Conservation (phyloP, 2,888 invertebrate genomes). For the Trileptium ribeirensis region DNA sequence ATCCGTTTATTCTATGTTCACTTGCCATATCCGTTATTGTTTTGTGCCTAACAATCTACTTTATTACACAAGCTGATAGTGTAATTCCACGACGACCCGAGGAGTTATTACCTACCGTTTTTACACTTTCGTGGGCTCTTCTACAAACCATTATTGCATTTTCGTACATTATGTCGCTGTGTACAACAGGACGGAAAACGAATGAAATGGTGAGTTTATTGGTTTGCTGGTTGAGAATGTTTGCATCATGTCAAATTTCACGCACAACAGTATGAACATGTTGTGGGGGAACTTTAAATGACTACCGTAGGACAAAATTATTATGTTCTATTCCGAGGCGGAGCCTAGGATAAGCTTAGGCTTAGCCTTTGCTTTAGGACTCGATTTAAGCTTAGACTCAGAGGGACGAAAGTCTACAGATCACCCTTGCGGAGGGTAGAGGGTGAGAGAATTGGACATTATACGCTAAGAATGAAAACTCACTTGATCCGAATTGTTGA, state of each 20-base stretch:
- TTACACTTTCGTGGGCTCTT: slow-evolving; percentile 1
- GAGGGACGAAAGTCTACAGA: no score
- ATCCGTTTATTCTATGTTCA: background rate
- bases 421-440: no score
- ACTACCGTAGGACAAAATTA: no score
- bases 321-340: no score
- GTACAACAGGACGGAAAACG: background rate
- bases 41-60: slow-evolving; percentile 8
- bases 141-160: slow-evolving; percentile 4
- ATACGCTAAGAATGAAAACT: no score
- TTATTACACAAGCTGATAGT: slow-evolving; percentile 6
- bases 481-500: no score
- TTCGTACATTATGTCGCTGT: background rate
- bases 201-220: slow-evolving; percentile 8
- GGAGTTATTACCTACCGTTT: background rate
- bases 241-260: no score
- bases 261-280: no score
- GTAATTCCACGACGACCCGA: background rate
- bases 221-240: no score
- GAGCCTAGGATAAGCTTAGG: no score
- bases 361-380: background rate
- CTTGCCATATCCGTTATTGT: slow-evolving; percentile 14
- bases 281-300: no score
- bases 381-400: background rate
- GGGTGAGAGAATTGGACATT: no score